Evolutionary conservation across 2,797 vertebrate genomes (phyloP), one percentile per base, ranked within the genome.

Genomic region (Sorex maritimensis): DNA sequence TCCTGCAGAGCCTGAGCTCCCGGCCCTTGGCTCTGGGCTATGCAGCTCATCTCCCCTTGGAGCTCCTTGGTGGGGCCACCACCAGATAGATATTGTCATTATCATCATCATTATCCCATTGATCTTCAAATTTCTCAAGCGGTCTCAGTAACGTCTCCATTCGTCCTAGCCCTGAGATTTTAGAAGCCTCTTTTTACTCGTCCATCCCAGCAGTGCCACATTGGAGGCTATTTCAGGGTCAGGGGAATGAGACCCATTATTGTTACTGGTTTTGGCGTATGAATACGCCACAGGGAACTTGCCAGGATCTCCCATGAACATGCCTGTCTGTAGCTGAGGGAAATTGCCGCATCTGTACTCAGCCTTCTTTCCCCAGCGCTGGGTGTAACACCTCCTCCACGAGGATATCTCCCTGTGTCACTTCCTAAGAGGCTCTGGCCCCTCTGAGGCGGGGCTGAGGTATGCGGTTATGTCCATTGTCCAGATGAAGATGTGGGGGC

Each of bases 341-440:
- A 14, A 34, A 78, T 61, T 78, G 72, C 24, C 58, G 68, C 28
- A 2, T n/a, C 28, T 83, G 79, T 49, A 17, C 17, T 74, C 58
- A 15, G 71, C 93, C 78, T 84, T 83, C 94, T 77, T 86, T 83
- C 34, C 38, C 14, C 4, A 1, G n/a, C 58, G 46, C 58, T 46
- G 79, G 74, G 28, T 34, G 4, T 79, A 80, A 61, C 77, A 14
- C 28, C 26, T 4, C 11, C 52, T 80, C 23, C 1, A 30, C 21
- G 63, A 46, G 1, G 5, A 58, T 49, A 69, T 1, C 3, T 24
- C 11, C 71, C 61, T 72, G 55, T 5, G 19, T n/a, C 58, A 26
- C 49, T 2, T 55, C 52, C 88, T 49, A 26, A 15, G 19, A 85
- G 81, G 68, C 77, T 5, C 38, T 52, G 10, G 17, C 49, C 30